A percentile compares a stretch with the other conserved stretches of the same genome.
Evolutionary conservation across 37 sponge, comb jelly and placozoan species (phyloP).

Genomic region (Diacarnus erythraeanus): DNA sequence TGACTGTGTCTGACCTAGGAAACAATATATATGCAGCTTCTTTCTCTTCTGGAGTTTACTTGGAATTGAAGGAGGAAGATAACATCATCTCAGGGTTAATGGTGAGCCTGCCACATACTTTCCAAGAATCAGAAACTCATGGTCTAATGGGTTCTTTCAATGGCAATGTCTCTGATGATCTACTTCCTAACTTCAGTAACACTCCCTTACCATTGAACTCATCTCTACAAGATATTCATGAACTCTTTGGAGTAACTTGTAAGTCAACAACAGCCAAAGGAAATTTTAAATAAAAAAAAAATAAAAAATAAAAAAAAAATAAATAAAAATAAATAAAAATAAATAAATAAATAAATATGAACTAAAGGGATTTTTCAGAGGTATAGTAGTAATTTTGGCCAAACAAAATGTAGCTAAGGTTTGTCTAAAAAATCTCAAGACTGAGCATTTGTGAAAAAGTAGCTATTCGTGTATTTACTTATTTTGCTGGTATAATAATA

Average conservation of each 20-base stretch:
- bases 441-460: no score
- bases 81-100: constrained; percentile 18
- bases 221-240: constrained; percentile 41
- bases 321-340: no score
- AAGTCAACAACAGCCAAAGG: no score
- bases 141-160: constrained; percentile 61
- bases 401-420: no score
- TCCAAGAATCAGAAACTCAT: neutral
- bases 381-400: no score
- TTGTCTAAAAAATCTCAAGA: no score
- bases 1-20: constrained; percentile 23
- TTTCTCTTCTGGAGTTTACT: constrained; percentile 17
- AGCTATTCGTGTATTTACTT: no score
- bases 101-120: constrained; percentile 27
- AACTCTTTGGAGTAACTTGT: constrained; percentile 64
- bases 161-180: constrained; percentile 53
- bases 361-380: no score
- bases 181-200: constrained; percentile 5
- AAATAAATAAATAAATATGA: no score
- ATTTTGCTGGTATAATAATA: no score
- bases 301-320: no score
- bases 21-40: constrained; percentile 16
- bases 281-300: no score
- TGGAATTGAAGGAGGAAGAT: constrained; percentile 33
- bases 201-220: constrained; percentile 29